Evolutionary conservation across 2,888 invertebrate species (phyloP).

Genomic region (Rutpela maculata): DNA sequence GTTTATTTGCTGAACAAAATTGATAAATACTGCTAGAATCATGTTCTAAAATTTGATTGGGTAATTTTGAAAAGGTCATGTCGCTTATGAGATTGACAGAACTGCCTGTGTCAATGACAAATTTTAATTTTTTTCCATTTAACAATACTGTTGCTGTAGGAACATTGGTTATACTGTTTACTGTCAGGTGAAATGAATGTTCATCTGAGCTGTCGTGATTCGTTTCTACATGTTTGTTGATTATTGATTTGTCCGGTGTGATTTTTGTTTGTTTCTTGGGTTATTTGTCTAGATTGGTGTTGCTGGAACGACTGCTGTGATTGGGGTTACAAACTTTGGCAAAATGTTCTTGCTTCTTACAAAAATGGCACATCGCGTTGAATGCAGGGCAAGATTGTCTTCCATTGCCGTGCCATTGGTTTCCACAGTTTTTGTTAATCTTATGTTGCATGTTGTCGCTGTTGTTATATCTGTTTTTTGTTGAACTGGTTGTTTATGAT

Average conservation of each 20-base stretch:
- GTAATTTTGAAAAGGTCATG: conserved; percentile 25
- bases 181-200: too few species aligned
- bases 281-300: neutral
- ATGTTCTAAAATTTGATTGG: neutral
- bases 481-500: too few species aligned
- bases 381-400: neutral
- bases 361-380: neutral
- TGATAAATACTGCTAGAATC: neutral
- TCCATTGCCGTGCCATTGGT: neutral
- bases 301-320: neutral
- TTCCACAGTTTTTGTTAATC: neutral
- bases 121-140: neutral
- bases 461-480: neutral
- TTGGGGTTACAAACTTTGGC: neutral
- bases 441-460: neutral
- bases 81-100: conserved; percentile 39
- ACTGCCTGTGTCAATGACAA: conserved; percentile 38
- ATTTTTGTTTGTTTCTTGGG: neutral
- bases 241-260: neutral
- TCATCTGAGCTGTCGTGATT: too few species aligned
- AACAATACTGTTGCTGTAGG: neutral
- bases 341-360: neutral
- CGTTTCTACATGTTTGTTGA: too few species aligned
- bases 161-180: too few species aligned
- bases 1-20: neutral